Evolutionary conservation across 1,140 invertebrate species (phyloP).

Genomic region (Colletes gigas): DNA sequence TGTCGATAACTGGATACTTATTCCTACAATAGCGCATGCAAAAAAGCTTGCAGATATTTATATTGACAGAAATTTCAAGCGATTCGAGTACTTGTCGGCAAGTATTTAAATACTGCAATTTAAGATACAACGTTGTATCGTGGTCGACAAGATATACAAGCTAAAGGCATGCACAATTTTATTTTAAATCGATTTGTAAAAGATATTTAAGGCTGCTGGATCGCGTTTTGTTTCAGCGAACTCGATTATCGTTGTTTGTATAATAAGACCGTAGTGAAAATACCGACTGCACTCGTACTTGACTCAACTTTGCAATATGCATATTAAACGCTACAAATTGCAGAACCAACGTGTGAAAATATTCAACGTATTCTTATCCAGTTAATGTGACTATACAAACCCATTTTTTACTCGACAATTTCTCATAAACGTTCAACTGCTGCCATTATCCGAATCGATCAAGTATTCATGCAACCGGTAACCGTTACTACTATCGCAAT

Average conservation of each 20-base stretch:
- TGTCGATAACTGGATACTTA: constrained; percentile 11
- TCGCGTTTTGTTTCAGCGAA: constrained; percentile 26
- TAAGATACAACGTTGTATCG: background rate
- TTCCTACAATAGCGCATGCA: constrained; percentile 34
- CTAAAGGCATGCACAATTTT: constrained; percentile 17
- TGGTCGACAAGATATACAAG: constrained; percentile 5
- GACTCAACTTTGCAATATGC: background rate
- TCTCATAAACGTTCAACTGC: background rate
- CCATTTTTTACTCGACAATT: background rate
- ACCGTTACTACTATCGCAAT: background rate
- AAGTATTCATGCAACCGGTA: background rate
- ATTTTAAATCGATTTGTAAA: constrained; percentile 15
- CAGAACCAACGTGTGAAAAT: background rate
- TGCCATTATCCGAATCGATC: constrained; percentile 1
- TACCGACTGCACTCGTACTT: background rate
- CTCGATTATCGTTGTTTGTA: constrained; percentile 32
- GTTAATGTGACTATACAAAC: background rate
- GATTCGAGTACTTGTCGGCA: constrained; percentile 12
- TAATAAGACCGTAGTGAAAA: constrained; percentile 12
- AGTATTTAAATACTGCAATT: constrained; percentile 9
- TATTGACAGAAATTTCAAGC: constrained; percentile 22
- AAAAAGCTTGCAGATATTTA: constrained; percentile 20
- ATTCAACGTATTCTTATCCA: background rate
- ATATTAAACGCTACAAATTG: background rate
- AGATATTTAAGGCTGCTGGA: constrained; percentile 11